phyloP scores from a whole-genome alignment of 2,113 vertebrate species.

The Brachyhypopomus gauderio region DNA sequence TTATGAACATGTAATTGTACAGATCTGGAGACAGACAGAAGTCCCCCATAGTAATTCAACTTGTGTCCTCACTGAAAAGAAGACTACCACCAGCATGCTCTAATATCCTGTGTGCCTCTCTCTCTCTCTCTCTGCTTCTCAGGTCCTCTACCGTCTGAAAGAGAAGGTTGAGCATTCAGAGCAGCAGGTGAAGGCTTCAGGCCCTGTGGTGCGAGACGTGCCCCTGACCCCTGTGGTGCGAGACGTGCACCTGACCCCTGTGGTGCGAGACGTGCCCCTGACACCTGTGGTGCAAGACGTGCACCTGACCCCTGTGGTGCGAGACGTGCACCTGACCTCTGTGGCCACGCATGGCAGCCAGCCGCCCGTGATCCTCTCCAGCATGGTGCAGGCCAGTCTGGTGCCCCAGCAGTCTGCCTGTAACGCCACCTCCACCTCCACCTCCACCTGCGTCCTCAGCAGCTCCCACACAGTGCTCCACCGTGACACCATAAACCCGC shows the following conservation, averaged over 20 bases:
- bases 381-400: slow-evolving; percentile 87
- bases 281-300: slow-evolving; percentile 70
- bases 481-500: slow-evolving; percentile 51
- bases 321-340: slow-evolving; percentile 80
- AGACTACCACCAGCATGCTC: too few relatives aligned
- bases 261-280: slow-evolving; percentile 79
- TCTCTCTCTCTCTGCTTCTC: not conserved
- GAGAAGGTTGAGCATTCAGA: slow-evolving; percentile 86
- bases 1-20: too few relatives aligned
- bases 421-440: slow-evolving; percentile 48
- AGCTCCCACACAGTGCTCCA: not conserved
- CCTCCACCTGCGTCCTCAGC: slow-evolving; percentile 27
- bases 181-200: slow-evolving; percentile 84
- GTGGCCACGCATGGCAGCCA: slow-evolving; percentile 70
- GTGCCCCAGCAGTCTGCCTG: slow-evolving; percentile 65
- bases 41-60: too few relatives aligned
- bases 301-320: slow-evolving; percentile 58
- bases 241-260: slow-evolving; percentile 34
- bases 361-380: slow-evolving; percentile 64
- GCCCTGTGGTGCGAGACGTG: slow-evolving; percentile 74
- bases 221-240: slow-evolving; percentile 77
- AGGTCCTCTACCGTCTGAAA: slow-evolving; percentile 93
- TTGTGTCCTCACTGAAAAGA: too few relatives aligned
- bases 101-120: too few relatives aligned
- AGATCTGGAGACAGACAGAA: too few relatives aligned